A percentile compares a stretch with the other conserved stretches of the same genome.
These are phyloP conservation scores for Drosophila bocki DNA, from an alignment of 1,140 invertebrate genomes.

Conservation along the genomic window DNA sequence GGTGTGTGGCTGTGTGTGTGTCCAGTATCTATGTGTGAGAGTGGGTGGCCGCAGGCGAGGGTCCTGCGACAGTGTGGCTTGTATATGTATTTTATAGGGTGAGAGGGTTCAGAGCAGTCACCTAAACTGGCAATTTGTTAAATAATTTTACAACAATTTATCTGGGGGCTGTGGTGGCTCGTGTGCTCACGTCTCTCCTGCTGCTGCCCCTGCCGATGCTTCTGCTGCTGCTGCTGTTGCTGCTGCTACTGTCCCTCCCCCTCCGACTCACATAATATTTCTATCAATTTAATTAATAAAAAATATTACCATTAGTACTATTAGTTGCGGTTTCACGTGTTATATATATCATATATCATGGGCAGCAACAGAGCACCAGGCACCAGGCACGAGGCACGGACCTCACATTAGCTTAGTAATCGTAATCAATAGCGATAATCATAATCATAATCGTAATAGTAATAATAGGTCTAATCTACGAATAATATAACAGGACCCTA, in stretches of 20 bases:
- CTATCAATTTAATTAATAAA: constrained; percentile 82
- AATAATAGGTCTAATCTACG: constrained; percentile 80
- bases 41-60: constrained; percentile 3
- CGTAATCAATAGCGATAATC: constrained; percentile 74
- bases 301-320: constrained; percentile 78
- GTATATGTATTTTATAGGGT: constrained; percentile 8
- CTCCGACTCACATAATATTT: constrained; percentile 66
- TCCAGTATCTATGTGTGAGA: constrained; percentile 32
- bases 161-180: constrained; percentile 30
- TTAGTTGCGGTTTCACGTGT: constrained; percentile 61
- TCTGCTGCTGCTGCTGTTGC: constrained; percentile 21
- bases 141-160: constrained; percentile 79
- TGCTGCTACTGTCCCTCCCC: constrained; percentile 21
- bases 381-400: constrained; percentile 14
- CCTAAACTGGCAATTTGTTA: constrained; percentile 61
- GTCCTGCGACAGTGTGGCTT: constrained; percentile 16
- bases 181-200: not conserved
- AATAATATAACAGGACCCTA: constrained; percentile 85
- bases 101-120: constrained; percentile 29
- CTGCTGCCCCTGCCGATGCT: constrained; percentile 21
- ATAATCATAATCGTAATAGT: constrained; percentile 80
- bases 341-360: constrained; percentile 47
- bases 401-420: constrained; percentile 69
- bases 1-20: constrained; percentile 6
- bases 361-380: constrained; percentile 34